Conservation (phyloP, 1,140 invertebrate species). For the Pseudomyrmex flavicornis region DNA sequence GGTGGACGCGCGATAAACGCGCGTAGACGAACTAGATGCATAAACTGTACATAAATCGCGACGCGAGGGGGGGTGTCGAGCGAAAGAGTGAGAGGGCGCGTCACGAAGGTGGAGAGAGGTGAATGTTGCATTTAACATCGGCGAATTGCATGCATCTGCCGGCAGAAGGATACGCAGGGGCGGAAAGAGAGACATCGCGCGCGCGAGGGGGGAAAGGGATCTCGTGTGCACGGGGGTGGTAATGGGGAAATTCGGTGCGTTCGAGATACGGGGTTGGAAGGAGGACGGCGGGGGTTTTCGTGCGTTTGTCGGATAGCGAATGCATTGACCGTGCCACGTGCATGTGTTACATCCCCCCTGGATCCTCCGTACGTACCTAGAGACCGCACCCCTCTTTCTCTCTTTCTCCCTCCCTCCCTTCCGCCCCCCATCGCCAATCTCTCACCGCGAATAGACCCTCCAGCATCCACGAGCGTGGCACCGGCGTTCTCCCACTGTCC, state of each 20-base stretch:
- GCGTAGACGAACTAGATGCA: constrained; percentile 67
- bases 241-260: constrained; percentile 68
- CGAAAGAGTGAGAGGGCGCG: background rate
- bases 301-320: constrained; percentile 81
- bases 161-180: constrained; percentile 60
- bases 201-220: constrained; percentile 23
- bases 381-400: constrained; percentile 55
- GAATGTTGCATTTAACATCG: constrained; percentile 83
- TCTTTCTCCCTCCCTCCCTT: constrained; percentile 10
- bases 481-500: constrained; percentile 53
- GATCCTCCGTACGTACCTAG: constrained; percentile 37
- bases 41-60: constrained; percentile 52
- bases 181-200: constrained; percentile 40
- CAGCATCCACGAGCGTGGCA: constrained; percentile 60
- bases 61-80: constrained; percentile 14
- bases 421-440: constrained; percentile 48
- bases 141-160: constrained; percentile 77
- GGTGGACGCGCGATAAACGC: constrained; percentile 77
- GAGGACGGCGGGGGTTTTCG: constrained; percentile 62
- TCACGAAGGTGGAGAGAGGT: constrained; percentile 69
- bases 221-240: constrained; percentile 38
- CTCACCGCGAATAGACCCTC: constrained; percentile 72
- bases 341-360: constrained; percentile 82
- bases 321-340: constrained; percentile 83
- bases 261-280: constrained; percentile 57